phyloP scores from a whole-genome alignment of 2,888 invertebrate species.

The Xanthorhoe designata region DNA sequence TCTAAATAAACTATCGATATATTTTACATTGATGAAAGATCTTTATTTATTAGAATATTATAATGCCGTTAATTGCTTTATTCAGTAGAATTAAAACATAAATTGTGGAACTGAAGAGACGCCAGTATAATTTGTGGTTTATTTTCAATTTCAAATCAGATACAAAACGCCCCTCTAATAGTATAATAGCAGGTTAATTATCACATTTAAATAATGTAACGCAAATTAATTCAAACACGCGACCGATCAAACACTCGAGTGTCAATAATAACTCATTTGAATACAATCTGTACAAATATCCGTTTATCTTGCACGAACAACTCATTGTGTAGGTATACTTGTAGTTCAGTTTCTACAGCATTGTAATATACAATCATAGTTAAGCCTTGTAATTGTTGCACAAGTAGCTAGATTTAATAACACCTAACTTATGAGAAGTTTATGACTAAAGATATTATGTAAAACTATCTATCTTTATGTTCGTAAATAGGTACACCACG shows the following conservation, averaged over 20 bases:
- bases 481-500: neutral
- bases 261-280: conserved; percentile 71
- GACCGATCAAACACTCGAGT: conserved; percentile 66
- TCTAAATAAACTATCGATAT: conserved; percentile 14
- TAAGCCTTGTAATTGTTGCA: conserved; percentile 29
- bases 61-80: conserved; percentile 5
- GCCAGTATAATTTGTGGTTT: conserved; percentile 12
- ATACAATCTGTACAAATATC: conserved; percentile 60
- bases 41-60: neutral
- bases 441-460: no score
- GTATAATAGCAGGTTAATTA: conserved; percentile 69
- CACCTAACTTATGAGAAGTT: no score
- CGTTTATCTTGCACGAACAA: conserved; percentile 24
- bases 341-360: conserved; percentile 40
- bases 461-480: neutral
- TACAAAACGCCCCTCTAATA: conserved; percentile 61
- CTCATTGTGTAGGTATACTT: conserved; percentile 4
- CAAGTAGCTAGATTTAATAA: no score
- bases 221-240: conserved; percentile 74
- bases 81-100: conserved; percentile 17
- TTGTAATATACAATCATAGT: conserved; percentile 45
- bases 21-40: neutral
- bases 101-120: neutral
- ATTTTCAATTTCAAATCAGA: conserved; percentile 47
- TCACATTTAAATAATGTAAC: conserved; percentile 73